Conservation (phyloP, 2,113 vertebrate genomes). For the Cryptoleucopteryx plumbea region DNA sequence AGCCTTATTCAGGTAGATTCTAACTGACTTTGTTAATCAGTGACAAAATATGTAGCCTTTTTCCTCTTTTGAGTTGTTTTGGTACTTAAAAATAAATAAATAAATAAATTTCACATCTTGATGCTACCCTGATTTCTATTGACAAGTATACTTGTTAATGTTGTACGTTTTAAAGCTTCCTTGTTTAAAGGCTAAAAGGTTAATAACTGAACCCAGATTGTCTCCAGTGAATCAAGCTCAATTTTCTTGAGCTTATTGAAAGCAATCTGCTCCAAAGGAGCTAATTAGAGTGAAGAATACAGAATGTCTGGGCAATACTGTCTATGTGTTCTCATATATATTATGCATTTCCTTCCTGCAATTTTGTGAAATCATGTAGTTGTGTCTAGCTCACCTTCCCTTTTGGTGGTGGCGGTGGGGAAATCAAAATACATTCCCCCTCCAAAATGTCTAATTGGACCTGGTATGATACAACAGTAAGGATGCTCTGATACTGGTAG, state of each 20-base stretch:
- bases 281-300: slow-evolving; percentile 57
- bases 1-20: not conserved
- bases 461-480: not conserved
- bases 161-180: slow-evolving; percentile 33
- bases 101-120: not conserved
- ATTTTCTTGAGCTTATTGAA: slow-evolving; percentile 60
- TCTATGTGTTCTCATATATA: not conserved
- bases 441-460: not conserved
- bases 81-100: not conserved
- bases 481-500: not conserved
- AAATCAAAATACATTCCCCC: not conserved
- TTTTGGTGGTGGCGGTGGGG: not conserved
- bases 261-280: slow-evolving; percentile 62
- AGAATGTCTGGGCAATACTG: not conserved
- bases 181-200: slow-evolving; percentile 59
- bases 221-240: slow-evolving; percentile 63
- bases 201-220: slow-evolving; percentile 63
- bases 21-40: not conserved
- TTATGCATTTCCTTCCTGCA: not conserved
- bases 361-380: not conserved
- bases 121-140: slow-evolving; percentile 34
- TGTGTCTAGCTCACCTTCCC: not conserved
- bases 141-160: slow-evolving; percentile 49
- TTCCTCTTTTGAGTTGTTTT: not conserved
- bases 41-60: not conserved